Evolutionary conservation across 2,797 vertebrate genomes (phyloP), one percentile per base, ranked within the genome.

Genomic region (Tangara arthus): DNA sequence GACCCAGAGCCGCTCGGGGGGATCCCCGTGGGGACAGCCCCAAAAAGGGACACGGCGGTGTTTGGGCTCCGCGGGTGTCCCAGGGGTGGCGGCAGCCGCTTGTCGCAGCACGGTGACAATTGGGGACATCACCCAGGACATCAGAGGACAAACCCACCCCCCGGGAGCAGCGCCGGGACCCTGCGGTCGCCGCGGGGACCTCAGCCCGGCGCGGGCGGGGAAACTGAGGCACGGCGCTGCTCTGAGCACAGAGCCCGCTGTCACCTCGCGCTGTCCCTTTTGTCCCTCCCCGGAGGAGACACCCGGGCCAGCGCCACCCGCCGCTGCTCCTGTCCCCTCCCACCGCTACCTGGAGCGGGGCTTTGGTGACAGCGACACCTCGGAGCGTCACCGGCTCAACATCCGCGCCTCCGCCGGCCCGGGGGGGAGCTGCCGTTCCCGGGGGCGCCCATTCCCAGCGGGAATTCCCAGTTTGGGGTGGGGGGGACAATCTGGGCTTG

Each of bases 331-430:
- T n/a, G 21, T 50, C 85, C 42, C 49, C 15, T 41, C 78, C 39
- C 59, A 5, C 53, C 2, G 4, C 6, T 5, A 19, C 66, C 75
- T 2, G 70, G 52, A 22, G 26, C 24, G 15, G 11, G 19, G 24
- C 5, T 3, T 6, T 0, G 50, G 82, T 5, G 81, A 32, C 59
- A 11, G n/a, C 35, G 19, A n/a, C 41, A 10, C 26, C 32, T 9
- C 21, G 5, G 2, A 19, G 4, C 0, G 9, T 9, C 42, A 18
- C 34, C 4, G 11, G 11, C 37, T 10, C 37, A 0, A 30, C 49
- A 46, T 2, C 87, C 78, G 1, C 6, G 8, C 8, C 23, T 24
- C 22, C 63, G 9, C 15, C 39, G 7, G 10, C 60, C 53, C 15
- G 53, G 53, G n/a, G 20, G 23, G 21, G 13, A 35, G 65, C 65